Conservation (phyloP, 2,888 invertebrate genomes). For the Epinotia bilunana region DNA sequence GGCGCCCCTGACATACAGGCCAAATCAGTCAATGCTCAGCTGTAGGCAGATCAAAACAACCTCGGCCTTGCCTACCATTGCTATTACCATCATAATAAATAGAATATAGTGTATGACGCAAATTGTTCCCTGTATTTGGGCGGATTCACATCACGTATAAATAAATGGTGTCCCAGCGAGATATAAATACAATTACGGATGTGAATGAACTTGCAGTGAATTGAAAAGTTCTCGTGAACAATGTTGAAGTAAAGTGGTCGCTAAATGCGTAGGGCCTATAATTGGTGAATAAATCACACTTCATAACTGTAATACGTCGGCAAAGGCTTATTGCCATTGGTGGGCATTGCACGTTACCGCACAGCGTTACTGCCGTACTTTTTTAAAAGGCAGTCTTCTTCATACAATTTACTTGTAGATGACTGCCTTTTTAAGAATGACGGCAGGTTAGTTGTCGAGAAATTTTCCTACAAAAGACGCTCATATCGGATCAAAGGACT, state of each 20-base stretch:
- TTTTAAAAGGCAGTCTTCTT: too few species aligned
- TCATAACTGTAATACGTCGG: neutral
- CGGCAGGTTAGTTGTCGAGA: constrained; percentile 39
- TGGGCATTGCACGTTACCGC: constrained; percentile 1
- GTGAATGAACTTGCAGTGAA: constrained; percentile 40
- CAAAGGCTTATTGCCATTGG: constrained; percentile 16
- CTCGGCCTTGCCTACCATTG: constrained; percentile 42
- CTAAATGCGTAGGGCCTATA: constrained; percentile 21
- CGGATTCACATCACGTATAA: constrained; percentile 34
- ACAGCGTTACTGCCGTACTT: too few species aligned
- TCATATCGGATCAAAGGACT: constrained; percentile 54
- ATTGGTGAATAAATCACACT: constrained; percentile 33
- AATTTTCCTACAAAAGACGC: constrained; percentile 53
- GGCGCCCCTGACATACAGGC: constrained; percentile 63
- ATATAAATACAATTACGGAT: constrained; percentile 28
- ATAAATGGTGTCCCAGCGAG: constrained; percentile 29
- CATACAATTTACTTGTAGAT: too few species aligned
- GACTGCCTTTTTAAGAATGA: too few species aligned
- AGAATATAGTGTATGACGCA: constrained; percentile 33
- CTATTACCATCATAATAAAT: constrained; percentile 30
- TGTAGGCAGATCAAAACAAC: constrained; percentile 46
- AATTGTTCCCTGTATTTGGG: constrained; percentile 30
- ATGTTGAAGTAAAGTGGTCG: constrained; percentile 27
- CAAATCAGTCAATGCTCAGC: constrained; percentile 49
- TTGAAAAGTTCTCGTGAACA: constrained; percentile 33